Evolutionary conservation across 1,140 invertebrate genomes (phyloP).

Genomic region (Drosophila pandora): DNA sequence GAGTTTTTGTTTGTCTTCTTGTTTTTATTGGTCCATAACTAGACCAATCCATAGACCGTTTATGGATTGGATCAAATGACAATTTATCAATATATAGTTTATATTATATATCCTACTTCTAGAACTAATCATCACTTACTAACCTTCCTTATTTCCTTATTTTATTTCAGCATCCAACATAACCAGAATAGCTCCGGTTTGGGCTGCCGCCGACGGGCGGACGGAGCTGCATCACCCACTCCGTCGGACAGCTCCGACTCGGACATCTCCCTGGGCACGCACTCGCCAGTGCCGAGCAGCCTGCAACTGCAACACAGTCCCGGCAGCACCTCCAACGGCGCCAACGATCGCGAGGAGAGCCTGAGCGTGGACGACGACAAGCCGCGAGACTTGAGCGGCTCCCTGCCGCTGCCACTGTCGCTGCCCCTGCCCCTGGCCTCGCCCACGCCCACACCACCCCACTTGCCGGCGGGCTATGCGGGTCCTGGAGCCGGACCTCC

Average conservation of each 20-base stretch:
- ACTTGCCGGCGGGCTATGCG: constrained; percentile 54
- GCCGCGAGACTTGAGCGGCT: constrained; percentile 71
- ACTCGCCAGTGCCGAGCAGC: constrained; percentile 85
- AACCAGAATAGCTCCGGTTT: constrained; percentile 80
- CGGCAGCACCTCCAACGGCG: constrained; percentile 81
- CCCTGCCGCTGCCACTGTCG: constrained; percentile 53
- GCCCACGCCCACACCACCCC: constrained; percentile 51
- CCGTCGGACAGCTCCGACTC: constrained; percentile 85
- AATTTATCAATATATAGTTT: too few species aligned
- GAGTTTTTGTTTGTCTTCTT: too few species aligned
- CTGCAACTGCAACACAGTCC: constrained; percentile 83
- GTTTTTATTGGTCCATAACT: too few species aligned
- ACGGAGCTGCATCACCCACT: constrained; percentile 77
- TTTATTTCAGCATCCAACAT: constrained; percentile 80
- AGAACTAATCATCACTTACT: neutral
- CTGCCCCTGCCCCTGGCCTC: constrained; percentile 58
- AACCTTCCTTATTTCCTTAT: neutral
- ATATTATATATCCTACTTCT: too few species aligned
- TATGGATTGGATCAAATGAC: too few species aligned
- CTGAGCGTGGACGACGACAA: constrained; percentile 82
- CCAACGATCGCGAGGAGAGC: constrained; percentile 79
- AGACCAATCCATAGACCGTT: too few species aligned
- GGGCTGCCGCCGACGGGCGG: constrained; percentile 71
- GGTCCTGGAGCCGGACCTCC: constrained; percentile 10
- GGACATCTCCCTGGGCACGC: constrained; percentile 85